Base-by-base conservation (phyloP, 2,113 vertebrate species). In the Origma solitaria region DNA sequence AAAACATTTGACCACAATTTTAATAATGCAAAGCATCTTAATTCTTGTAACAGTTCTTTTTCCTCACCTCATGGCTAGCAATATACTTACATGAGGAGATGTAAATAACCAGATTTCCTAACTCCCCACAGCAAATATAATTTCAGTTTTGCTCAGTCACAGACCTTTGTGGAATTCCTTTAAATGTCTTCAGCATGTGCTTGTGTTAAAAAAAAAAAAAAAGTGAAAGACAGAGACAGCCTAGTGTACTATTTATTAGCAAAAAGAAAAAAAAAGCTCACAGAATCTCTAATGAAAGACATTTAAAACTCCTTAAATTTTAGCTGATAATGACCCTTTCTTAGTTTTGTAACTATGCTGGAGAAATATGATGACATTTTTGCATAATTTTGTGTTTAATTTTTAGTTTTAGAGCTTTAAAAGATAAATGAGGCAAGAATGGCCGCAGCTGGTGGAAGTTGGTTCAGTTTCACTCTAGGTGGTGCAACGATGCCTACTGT, bases 401-500 rank as follows among this genome's bases (percentile, higher is more conserved):
- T 64, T 92, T 79, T 50, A 37, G 11, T 40, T 80, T 68, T 84
- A 30, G 15, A 33, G 0, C 20, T 70, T 91, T 91, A 70, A 56
- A 56, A 75, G 9, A 19, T 87, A 86, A 75, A 78, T 22, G 33
- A 89, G 8, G 7, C 42, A 91, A 73, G n/a, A 82, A 76, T 42
- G 4, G n/a, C 45, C 42, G 91, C 68, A 73, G 19, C 20, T 62
- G 33, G 50, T 66, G 7, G 33, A 78, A 66, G 5, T 0, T 11
- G 16, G 7, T 45, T 61, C 40, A 27, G 2, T 61, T 83, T 49
- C 16, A 33, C 49, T 33, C 10, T 23, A 54, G 15, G 11, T 83
- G 8, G 6, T 80, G 30, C 4, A 62, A 25, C 0, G 2, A 38
- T 49, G 20, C 1, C 8, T 76, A 15, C 6, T n/a, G 9, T 9